Percentiles rank a stretch among this genome's conserved stretches.
Conservation (phyloP, 2,797 vertebrate genomes). For the Arrhamphus sclerolepis region DNA sequence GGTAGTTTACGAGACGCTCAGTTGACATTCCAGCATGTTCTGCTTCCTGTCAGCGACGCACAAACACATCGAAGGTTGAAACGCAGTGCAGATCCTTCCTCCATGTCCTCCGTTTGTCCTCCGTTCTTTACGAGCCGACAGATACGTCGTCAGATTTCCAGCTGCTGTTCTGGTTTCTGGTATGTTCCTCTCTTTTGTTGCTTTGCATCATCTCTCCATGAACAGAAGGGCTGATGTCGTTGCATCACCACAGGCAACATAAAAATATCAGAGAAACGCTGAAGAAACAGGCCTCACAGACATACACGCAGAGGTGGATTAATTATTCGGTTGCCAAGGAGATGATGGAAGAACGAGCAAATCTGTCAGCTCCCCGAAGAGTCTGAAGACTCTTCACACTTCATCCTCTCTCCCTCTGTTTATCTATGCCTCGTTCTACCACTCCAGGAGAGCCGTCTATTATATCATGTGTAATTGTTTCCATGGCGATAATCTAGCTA, state of each 20-base stretch:
- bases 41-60: background rate
- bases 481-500: constrained; percentile 31
- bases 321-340: constrained; percentile 71
- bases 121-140: background rate
- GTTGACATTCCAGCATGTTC: constrained; percentile 10
- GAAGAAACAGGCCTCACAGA: constrained; percentile 20
- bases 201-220: constrained; percentile 32
- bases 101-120: background rate
- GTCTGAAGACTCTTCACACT: constrained; percentile 46
- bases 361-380: constrained; percentile 65
- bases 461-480: constrained; percentile 30
- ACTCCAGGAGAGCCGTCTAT: background rate
- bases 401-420: constrained; percentile 18
- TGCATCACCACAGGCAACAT: constrained; percentile 56
- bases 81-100: background rate
- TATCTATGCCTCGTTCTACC: constrained; percentile 16
- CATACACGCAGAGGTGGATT: constrained; percentile 46
- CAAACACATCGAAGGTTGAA: background rate
- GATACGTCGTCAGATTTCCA: background rate
- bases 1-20: background rate
- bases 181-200: background rate
- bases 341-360: constrained; percentile 67
- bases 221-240: constrained; percentile 47
- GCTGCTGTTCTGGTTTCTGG: background rate
- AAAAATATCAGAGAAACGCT: constrained; percentile 21